Base-by-base conservation (phyloP, 2,113 vertebrate species). In the Empidonax traillii region DNA sequence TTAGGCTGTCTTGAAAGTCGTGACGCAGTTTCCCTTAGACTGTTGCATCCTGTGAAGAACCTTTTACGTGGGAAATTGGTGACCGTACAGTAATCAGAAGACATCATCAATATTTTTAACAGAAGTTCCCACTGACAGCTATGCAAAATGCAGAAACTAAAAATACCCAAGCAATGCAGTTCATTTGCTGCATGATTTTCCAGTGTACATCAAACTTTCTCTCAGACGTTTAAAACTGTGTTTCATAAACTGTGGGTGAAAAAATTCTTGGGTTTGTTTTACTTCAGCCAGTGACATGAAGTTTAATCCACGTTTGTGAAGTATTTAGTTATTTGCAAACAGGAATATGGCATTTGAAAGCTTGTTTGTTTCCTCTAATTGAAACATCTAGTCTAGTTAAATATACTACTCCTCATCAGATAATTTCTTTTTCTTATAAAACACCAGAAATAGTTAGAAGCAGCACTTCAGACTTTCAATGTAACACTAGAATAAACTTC, bases 1-100 rank as follows among this genome's bases (percentile, higher is more conserved):
- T 95, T 85, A 79, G 13, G 53, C 18, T 51, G 55, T 71, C 56
- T 62, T 85, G 35, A 68, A 82, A 90, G 52, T 69, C 1, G 0
- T 61, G 41, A 39, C 43, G 39, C 31, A 67, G 31, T 47, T 90
- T 93, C 86, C 39, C 62, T 72, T 67, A 77, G 77, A 78, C 35
- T 62, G 46, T 39, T 80, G 47, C 67, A 94, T 95, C 61, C 84
- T 89, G 61, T 95, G 61, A 96, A 85, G 77, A 91, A 73, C 39
- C 47, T 39, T 3, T 9, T 0, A 2, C 19, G 43, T 74, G 39
- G 23, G 81, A 93, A 84, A 89, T 30, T n/a, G 35, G 23, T 1
- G 3, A 78, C 27, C 25, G 14, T 14, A 52, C 25, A 30, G 41
- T 68, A 72, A 85, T 72, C 69, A 93, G 56, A 87, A 94, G 35